Evolutionary conservation across 2,797 vertebrate species (phyloP), one percentile per base, ranked within the genome.

Genomic region (Takifugu ocellatus): DNA sequence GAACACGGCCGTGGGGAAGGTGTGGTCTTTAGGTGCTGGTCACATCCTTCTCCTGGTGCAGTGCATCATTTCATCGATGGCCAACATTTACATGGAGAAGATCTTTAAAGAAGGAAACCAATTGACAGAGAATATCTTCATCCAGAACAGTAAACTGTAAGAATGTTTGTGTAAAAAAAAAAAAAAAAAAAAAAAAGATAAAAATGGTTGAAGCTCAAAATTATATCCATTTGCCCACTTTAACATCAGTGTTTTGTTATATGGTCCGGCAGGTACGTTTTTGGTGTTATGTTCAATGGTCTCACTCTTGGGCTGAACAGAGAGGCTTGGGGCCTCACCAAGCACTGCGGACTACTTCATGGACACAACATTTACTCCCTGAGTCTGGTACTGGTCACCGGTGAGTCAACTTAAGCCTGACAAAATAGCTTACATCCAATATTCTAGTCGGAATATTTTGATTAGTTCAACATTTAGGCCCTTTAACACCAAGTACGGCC

Each of bases 11-110:
- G 72, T 90, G 26, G 48, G 81, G 64, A 92, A 84, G 61, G 91
- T 93, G n/a, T 87, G 89, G 2, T 87, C 74, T 36, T 81, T 96
- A 1, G 93, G 96, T 10, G 75, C 96, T 45, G 97, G 96, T 29
- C 95, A 99, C 58, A 36, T 95, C 52, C 91, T 99, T 45, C 93
- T 99, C 60, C 52, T 99, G 29, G 70, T 95, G 31, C 97, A 99
- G 82, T 99, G 97, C 79, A 93, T 99, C 77, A 92, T 97, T 73
- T 94, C 97, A 3, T 93, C 97, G 26, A 83, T 96, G 90, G 97
- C 97, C 79, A 99, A 99, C 86, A 97, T 99, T 83, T 99, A 99
- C 87, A 99, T 96, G 1, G 97, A 99, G 82, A 99, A 99, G 92
- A 99, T 99, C 80, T 65, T 99, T 48, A 99, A 99, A 75, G 96